Evolutionary conservation across 2,888 invertebrate species (phyloP).

Genomic region (Meteorus colon): DNA sequence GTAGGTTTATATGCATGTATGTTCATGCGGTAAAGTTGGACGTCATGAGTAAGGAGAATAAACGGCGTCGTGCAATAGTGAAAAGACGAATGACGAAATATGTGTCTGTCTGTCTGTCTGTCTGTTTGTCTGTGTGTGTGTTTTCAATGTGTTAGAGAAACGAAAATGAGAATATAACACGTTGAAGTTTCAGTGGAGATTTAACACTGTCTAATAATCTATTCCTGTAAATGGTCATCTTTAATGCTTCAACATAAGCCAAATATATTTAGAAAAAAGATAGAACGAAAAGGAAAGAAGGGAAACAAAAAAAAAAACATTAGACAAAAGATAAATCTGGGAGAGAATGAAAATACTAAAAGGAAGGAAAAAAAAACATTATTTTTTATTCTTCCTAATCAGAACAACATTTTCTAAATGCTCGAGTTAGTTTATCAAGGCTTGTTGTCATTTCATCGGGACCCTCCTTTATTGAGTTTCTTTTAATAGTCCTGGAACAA

Average conservation of each 20-base stretch:
- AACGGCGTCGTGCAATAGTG: conserved; percentile 5
- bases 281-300: neutral
- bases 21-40: conserved; percentile 17
- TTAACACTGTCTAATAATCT: conserved; percentile 31
- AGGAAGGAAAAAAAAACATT: neutral
- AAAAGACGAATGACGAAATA: conserved; percentile 38
- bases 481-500: conserved; percentile 15
- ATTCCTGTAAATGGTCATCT: conserved; percentile 22
- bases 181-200: neutral
- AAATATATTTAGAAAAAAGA: neutral
- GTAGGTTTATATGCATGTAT: neutral
- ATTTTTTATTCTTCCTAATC: neutral
- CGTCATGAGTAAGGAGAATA: conserved; percentile 24
- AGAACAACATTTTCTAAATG: conserved; percentile 19
- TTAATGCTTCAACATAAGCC: conserved; percentile 19
- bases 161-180: conserved; percentile 31
- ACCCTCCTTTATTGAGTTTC: conserved; percentile 25
- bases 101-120: neutral
- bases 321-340: neutral
- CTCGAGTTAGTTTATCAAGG: conserved; percentile 8
- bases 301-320: neutral
- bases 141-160: neutral
- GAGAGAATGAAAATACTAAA: too few species aligned
- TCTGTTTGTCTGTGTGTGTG: neutral
- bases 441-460: conserved; percentile 9